Conservation (phyloP, 2,888 invertebrate genomes). For the Octodonta nipae region DNA sequence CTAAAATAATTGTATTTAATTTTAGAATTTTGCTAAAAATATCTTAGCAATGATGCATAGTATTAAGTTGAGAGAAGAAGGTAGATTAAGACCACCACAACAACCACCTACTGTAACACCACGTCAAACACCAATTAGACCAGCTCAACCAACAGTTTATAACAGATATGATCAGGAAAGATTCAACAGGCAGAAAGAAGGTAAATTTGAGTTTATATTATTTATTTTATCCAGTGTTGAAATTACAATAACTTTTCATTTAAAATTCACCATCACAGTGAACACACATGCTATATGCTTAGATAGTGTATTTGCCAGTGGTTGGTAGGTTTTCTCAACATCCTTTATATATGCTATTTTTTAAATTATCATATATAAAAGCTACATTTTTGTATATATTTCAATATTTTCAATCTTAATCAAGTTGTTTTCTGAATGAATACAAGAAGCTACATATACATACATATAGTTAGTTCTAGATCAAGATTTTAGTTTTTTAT, state of each 20-base stretch:
- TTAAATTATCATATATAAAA: too few species aligned
- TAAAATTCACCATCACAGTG: too few species aligned
- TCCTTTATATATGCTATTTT: too few species aligned
- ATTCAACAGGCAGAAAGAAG: slow-evolving; percentile 83
- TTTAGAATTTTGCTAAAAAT: slow-evolving; percentile 73
- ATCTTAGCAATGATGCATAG: slow-evolving; percentile 82
- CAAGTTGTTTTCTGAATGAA: too few species aligned
- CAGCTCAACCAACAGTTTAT: slow-evolving; percentile 66
- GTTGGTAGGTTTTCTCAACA: too few species aligned
- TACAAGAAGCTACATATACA: too few species aligned
- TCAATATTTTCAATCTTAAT: too few species aligned
- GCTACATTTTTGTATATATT: too few species aligned
- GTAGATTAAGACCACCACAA: slow-evolving; percentile 46
- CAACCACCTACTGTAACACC: slow-evolving; percentile 46
- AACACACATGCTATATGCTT: too few species aligned
- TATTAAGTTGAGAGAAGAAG: slow-evolving; percentile 87
- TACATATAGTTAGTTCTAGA: too few species aligned
- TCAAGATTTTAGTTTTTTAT: too few species aligned
- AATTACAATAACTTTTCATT: background rate
- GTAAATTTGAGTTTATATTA: slow-evolving; percentile 29
- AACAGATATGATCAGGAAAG: slow-evolving; percentile 99
- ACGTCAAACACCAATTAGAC: slow-evolving; percentile 50
- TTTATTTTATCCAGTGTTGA: background rate
- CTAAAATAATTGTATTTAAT: slow-evolving; percentile 1
- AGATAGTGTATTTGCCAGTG: too few species aligned